Conservation (phyloP, 1,140 invertebrate genomes). For the Trichonephila clavipes region DNA sequence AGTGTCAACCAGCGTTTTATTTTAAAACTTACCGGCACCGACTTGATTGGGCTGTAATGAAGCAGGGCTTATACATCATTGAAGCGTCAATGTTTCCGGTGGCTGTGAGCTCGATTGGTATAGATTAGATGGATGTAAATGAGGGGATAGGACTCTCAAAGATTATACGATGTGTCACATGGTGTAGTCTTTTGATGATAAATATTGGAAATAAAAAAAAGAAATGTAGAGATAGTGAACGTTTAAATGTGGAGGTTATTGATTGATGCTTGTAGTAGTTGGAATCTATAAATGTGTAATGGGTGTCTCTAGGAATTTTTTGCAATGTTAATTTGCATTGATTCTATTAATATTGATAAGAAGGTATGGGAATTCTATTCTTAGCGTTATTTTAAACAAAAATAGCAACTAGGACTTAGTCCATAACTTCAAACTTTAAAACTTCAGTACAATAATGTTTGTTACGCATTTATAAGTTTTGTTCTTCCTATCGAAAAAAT, state of each 20-base stretch:
- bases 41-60: slow-evolving; percentile 27
- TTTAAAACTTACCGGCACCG: slow-evolving; percentile 57
- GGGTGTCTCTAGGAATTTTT: too few species aligned
- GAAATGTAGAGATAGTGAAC: not conserved
- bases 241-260: not conserved
- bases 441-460: too few species aligned
- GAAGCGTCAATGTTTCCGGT: slow-evolving; percentile 31
- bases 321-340: too few species aligned
- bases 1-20: slow-evolving; percentile 71
- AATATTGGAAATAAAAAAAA: not conserved
- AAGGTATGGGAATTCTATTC: too few species aligned
- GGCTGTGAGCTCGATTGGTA: not conserved
- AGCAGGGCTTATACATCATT: slow-evolving; percentile 25
- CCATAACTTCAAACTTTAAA: too few species aligned
- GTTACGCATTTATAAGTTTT: too few species aligned
- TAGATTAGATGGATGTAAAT: slow-evolving; percentile 25
- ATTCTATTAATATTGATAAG: too few species aligned
- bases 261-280: not conserved
- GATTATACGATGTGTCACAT: not conserved
- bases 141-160: not conserved
- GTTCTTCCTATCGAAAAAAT: too few species aligned
- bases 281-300: too few species aligned
- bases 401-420: too few species aligned
- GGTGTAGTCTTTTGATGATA: not conserved
- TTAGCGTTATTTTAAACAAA: too few species aligned